Conservation (phyloP, 2,113 vertebrate species). For the Serinus canaria region DNA sequence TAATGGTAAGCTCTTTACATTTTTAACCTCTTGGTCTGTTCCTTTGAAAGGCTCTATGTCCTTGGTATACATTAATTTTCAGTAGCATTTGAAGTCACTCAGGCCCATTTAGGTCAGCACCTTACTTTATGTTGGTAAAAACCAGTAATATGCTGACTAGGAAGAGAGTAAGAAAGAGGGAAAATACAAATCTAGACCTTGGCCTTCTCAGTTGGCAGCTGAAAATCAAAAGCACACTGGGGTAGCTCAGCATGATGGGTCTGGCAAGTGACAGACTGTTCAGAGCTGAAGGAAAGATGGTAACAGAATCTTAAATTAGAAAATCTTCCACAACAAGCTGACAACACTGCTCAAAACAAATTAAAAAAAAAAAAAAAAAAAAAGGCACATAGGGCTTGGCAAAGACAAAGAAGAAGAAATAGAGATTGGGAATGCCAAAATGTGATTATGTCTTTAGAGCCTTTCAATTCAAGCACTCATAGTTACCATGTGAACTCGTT, state of each 20-base stretch:
- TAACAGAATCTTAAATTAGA: constrained; percentile 72
- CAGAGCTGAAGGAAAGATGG: constrained; percentile 46
- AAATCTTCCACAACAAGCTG: constrained; percentile 48
- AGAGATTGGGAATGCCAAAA: not conserved
- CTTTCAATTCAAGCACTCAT: not conserved
- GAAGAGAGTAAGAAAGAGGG: not conserved
- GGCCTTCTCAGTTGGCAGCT: constrained; percentile 10
- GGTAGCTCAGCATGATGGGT: constrained; percentile 22
- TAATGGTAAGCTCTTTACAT: not conserved
- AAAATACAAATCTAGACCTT: not conserved
- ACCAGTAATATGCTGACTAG: not conserved
- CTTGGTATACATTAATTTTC: not conserved
- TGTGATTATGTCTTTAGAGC: not conserved
- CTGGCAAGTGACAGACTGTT: constrained; percentile 63
- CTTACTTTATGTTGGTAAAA: not conserved
- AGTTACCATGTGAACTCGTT: not conserved
- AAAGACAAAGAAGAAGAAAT: constrained; percentile 3
- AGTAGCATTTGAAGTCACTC: not conserved
- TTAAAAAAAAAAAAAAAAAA: not conserved
- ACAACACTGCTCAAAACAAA: constrained; percentile 42
- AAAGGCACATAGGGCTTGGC: not conserved
- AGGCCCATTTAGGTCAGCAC: not conserved
- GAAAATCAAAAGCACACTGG: constrained; percentile 42
- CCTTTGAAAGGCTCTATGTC: not conserved
- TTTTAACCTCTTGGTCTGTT: not conserved